Base-by-base conservation (phyloP, 2,113 vertebrate genomes). In the Typhlomys cinereus region DNA sequence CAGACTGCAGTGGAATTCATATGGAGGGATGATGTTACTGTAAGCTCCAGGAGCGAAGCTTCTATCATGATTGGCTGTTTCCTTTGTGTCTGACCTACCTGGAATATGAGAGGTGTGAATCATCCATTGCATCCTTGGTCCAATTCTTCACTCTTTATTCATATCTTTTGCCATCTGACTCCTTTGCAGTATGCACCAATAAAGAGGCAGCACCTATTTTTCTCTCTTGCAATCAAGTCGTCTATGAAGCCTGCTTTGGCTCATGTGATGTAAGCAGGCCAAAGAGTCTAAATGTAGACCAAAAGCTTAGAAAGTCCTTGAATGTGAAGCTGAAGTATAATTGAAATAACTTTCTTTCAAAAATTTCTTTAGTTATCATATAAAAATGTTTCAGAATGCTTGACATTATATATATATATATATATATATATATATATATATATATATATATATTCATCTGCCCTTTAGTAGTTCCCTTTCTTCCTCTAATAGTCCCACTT, bases 291-390 rank as follows among this genome's bases (percentile, higher is more conserved):
- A 85, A 83, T 66, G 67, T 46, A 87, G 46, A 79, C 5, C 14
- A 54, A 64, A 92, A 61, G 34, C 69, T 87, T 41, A 67, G 52
- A 74, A 81, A 70, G 52, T 50, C 59, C 39, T 89, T 91, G 67
- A 39, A 92, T 76, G 59, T 66, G 59, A 78, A 48, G 34, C 50
- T 90, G 84, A n/a, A n/a, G n/a, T n/a, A n/a, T n/a, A n/a, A n/a
- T n/a, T n/a, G n/a, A n/a, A 61, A 27, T 69, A 39, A 23, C 36
- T 25, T 41, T 69, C 8, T 73, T 73, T 76, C 36, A 6, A 20
- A 59, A 61, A 44, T 46, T 4, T 9, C 21, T 44, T 64, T 64
- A 10, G 29, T 64, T 64, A 64, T 64, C n/a, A n/a, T n/a, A n/a
- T n/a, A n/a, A n/a, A n/a, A n/a, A n/a, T n/a, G n/a, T n/a, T n/a